phyloP scores from a whole-genome alignment of 2,797 vertebrate genomes.

The Vipera ursinii region DNA sequence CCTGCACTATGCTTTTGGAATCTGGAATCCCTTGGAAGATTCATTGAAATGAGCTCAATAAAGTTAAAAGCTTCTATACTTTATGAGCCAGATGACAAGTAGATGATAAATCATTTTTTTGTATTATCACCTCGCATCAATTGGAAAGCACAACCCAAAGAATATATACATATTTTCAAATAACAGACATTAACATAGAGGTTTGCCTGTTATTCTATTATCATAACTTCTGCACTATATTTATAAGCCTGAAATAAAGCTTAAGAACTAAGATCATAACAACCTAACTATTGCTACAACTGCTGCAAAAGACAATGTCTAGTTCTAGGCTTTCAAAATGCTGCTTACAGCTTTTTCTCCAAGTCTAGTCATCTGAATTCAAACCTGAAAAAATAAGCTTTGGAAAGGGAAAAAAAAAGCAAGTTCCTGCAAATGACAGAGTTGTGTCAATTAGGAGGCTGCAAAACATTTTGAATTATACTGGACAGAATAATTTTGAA shows the following conservation, averaged over 20 bases:
- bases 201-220: background rate
- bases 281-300: accelerated
- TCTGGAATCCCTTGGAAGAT: background rate
- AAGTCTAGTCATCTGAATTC: constrained; percentile 6
- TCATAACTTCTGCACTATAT: background rate
- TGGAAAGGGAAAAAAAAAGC: background rate
- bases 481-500: background rate
- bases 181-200: background rate
- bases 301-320: accelerated
- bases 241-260: constrained; percentile 29
- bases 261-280: background rate
- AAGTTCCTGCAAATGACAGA: background rate
- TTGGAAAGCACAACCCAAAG: background rate
- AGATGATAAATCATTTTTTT: background rate
- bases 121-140: background rate
- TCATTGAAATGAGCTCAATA: background rate
- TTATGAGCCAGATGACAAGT: background rate
- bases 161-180: background rate
- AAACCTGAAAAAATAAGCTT: background rate
- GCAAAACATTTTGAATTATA: background rate
- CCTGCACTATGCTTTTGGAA: background rate
- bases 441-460: background rate
- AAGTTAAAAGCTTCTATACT: background rate
- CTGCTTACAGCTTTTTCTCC: background rate
- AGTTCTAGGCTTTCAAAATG: background rate